Percentiles rank a stretch among this genome's conserved stretches.
Evolutionary conservation across 2,113 vertebrate genomes (phyloP).

Genomic region (Anguilla rostrata): DNA sequence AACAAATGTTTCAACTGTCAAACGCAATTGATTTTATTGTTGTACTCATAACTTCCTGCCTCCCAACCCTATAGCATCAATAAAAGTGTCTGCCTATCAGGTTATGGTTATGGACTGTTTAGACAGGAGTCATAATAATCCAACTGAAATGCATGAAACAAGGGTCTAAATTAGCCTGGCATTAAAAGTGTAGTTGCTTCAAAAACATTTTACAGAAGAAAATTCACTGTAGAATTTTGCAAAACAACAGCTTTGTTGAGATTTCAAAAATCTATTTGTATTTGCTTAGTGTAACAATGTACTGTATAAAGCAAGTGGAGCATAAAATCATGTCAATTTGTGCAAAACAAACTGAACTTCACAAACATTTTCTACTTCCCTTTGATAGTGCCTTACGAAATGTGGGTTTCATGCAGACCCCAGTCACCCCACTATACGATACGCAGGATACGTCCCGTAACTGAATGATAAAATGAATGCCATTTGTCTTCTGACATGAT

Average conservation of each 20-base stretch:
- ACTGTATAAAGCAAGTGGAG: conserved; percentile 2
- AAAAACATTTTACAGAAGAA: background rate
- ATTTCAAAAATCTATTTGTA: background rate
- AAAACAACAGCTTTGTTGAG: background rate
- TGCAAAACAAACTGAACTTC: conserved; percentile 23
- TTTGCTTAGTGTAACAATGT: background rate
- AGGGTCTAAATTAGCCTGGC: background rate
- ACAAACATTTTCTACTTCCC: conserved; percentile 19
- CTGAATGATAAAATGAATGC: conserved; percentile 3
- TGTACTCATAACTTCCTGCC: background rate
- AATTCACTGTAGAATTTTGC: background rate
- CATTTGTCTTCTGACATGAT: background rate
- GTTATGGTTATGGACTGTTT: conserved; percentile 1
- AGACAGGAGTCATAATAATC: background rate
- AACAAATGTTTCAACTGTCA: background rate
- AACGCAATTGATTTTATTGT: background rate
- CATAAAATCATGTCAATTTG: conserved; percentile 27
- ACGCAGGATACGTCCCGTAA: conserved; percentile 22
- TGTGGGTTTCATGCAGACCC: conserved; percentile 50
- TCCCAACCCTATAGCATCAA: background rate
- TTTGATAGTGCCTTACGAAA: conserved; percentile 40
- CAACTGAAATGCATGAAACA: background rate
- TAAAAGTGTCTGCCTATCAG: background rate
- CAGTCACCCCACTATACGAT: conserved; percentile 38
- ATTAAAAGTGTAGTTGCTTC: background rate